These are phyloP conservation scores for Megalops cyprinoides DNA, from an alignment of 2,797 vertebrate species.

Conservation along the genomic window DNA sequence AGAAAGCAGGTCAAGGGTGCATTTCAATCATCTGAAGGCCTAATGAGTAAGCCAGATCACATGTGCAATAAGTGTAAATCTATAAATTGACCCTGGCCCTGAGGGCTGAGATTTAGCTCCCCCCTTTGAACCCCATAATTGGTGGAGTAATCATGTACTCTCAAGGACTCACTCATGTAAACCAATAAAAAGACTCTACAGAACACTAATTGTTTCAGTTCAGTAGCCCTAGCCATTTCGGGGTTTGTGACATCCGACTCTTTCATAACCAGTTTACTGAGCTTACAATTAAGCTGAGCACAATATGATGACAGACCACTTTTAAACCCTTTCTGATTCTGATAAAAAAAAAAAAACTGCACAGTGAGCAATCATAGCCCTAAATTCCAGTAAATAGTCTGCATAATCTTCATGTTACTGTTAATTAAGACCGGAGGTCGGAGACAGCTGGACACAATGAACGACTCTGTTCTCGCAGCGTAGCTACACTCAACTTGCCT, in stretches of 20 bases:
- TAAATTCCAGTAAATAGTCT: not conserved
- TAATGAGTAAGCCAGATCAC: no score
- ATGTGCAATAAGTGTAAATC: not conserved
- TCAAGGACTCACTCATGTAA: not conserved
- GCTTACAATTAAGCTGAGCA: not conserved
- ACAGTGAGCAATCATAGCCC: constrained; percentile 9
- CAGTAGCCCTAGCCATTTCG: constrained; percentile 1
- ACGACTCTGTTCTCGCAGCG: not conserved
- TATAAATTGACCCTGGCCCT: not conserved
- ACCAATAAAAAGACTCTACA: not conserved
- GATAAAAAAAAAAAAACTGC: no score
- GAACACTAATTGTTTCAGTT: not conserved
- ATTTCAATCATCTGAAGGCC: not conserved
- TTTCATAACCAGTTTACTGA: not conserved
- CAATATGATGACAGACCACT: not conserved
- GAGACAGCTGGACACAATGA: constrained; percentile 4
- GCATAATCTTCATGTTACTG: constrained; percentile 15
- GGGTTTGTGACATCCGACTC: not conserved
- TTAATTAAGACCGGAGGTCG: constrained; percentile 12
- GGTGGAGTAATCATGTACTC: not conserved
- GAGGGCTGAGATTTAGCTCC: not conserved
- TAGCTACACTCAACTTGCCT: constrained; percentile 9
- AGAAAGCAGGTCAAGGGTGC: not conserved
- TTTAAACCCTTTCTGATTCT: constrained; percentile 6
- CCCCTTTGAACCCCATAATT: not conserved